phyloP scores from a whole-genome alignment of 92 coral and sea anemone genomes.

The Actinostola sp. region DNA sequence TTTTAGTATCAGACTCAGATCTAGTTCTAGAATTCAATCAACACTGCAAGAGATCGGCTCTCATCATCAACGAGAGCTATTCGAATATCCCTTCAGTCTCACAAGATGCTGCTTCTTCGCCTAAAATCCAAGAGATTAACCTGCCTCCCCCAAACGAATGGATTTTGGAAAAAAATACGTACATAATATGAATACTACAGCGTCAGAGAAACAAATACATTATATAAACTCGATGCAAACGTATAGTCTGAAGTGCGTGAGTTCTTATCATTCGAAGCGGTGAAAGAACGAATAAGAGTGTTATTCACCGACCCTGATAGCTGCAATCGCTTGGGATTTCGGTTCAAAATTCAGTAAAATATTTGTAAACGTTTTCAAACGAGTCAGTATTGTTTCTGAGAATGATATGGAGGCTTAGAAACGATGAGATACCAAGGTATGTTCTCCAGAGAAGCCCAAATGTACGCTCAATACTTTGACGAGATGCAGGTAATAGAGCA shows the following conservation, averaged over 20 bases:
- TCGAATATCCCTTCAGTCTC: conserved; percentile 28
- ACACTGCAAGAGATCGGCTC: conserved; percentile 60
- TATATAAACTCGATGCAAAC: conserved; percentile 34
- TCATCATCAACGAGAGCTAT: conserved; percentile 44
- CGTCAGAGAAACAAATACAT: conserved; percentile 27
- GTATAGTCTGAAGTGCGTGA: conserved; percentile 28
- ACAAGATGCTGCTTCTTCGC: conserved; percentile 26
- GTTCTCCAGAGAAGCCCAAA: conserved; percentile 28
- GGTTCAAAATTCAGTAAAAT: conserved; percentile 30
- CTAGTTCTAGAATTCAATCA: conserved; percentile 49
- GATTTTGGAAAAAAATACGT: conserved; percentile 33
- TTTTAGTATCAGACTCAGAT: conserved; percentile 41
- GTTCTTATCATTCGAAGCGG: conserved; percentile 47
- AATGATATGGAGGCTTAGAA: conserved; percentile 2
- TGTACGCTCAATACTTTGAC: conserved; percentile 30
- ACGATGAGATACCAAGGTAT: conserved; percentile 9
- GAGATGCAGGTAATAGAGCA: conserved; percentile 34
- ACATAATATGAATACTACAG: conserved; percentile 23
- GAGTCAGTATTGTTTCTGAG: conserved; percentile 9
- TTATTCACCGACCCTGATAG: conserved; percentile 25
- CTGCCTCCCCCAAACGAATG: conserved; percentile 35
- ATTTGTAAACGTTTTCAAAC: conserved; percentile 16
- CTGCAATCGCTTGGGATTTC: conserved; percentile 20
- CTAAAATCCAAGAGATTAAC: conserved; percentile 4
- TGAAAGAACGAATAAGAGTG: conserved; percentile 43